A percentile compares a stretch with the other conserved stretches of the same genome.
Conservation (phyloP, 30 jellyfish, hydroid and myxozoan species). For the Aurelia sp. region DNA sequence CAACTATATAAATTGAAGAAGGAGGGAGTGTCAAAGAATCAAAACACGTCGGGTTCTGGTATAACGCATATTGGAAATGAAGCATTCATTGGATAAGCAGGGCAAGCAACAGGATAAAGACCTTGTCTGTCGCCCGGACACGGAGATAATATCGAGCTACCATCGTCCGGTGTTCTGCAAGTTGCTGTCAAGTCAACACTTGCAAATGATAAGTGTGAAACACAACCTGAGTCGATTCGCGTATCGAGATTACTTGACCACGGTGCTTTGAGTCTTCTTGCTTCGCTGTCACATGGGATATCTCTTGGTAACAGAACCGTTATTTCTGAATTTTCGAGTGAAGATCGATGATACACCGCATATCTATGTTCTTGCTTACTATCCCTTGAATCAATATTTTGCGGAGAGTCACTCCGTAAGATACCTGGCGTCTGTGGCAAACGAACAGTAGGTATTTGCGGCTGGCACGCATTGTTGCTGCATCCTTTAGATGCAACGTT, state of each 20-base stretch:
- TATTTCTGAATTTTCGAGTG: not conserved
- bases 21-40: not conserved
- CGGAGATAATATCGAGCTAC: slow-evolving; percentile 21
- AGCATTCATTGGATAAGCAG: slow-evolving; percentile 43
- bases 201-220: slow-evolving; percentile 35
- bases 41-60: slow-evolving; percentile 61
- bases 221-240: slow-evolving; percentile 45
- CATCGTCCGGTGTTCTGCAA: slow-evolving; percentile 57
- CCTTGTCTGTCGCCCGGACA: slow-evolving; percentile 6
- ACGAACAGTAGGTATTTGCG: not conserved
- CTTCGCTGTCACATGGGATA: not conserved
- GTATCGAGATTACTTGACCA: not conserved
- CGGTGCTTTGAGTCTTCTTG: not conserved
- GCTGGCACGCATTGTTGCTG: slow-evolving; percentile 19
- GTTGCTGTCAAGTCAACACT: slow-evolving; percentile 38
- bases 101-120: slow-evolving; percentile 65
- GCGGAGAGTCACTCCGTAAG: not conserved
- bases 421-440: slow-evolving; percentile 15
- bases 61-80: slow-evolving; percentile 62
- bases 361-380: slow-evolving; percentile 18
- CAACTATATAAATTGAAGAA: too few relatives aligned
- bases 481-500: not conserved
- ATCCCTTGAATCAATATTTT: not conserved
- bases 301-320: slow-evolving; percentile 19
- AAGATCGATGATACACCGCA: not conserved